Conservation (phyloP, 35 echinoderm and acorn worm genomes). For the Heliocidaris tuberculata region DNA sequence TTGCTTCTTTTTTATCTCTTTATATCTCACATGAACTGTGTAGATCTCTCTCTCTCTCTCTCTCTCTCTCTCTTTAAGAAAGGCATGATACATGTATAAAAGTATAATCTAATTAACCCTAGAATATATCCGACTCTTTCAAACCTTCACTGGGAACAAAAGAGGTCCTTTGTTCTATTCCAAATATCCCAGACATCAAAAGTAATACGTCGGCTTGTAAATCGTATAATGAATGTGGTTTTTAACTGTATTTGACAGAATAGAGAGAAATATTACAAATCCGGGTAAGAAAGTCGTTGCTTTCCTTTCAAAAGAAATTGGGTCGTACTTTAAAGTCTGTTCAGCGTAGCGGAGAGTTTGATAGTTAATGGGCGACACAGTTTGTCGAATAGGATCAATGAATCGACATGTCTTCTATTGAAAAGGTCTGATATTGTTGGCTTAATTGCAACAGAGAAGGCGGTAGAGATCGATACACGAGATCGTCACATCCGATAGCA, state of each 20-base stretch:
- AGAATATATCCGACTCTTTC: neutral
- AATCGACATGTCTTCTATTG: neutral
- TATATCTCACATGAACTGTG: neutral
- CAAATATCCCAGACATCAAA: neutral
- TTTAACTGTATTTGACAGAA: neutral
- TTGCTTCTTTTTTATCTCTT: neutral
- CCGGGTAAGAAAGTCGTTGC: neutral
- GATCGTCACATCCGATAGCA: constrained; percentile 22
- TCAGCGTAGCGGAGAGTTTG: constrained; percentile 10
- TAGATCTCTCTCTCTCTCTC: too few species aligned
- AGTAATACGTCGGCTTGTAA: neutral
- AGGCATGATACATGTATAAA: neutral
- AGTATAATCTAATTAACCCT: neutral
- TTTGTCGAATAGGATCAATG: neutral
- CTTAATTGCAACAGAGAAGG: constrained; percentile 35
- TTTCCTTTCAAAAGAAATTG: neutral
- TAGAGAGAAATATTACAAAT: neutral
- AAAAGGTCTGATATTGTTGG: neutral
- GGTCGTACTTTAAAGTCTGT: constrained; percentile 29
- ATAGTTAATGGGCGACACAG: constrained; percentile 6
- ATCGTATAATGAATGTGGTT: neutral
- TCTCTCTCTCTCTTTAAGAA: too few species aligned
- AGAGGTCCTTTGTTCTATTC: neutral
- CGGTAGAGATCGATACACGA: neutral
- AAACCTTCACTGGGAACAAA: neutral